These are phyloP conservation scores for Melanotaenia pygmaea DNA, from an alignment of 2,797 vertebrate species.

Conservation along the genomic window DNA sequence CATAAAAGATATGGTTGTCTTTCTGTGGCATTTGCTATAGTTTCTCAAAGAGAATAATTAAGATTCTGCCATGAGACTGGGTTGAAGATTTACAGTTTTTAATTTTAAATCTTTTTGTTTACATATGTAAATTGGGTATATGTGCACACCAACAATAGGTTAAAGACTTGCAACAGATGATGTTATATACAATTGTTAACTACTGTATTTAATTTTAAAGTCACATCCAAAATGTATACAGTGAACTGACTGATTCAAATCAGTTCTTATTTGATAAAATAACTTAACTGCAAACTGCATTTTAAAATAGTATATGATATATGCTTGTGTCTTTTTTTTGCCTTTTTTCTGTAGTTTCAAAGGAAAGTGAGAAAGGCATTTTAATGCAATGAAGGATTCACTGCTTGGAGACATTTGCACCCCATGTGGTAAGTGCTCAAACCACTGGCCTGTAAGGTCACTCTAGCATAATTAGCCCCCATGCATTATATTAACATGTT, in stretches of 20 bases:
- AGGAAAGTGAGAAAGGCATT: background rate
- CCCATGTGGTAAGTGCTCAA: background rate
- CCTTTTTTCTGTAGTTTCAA: no score
- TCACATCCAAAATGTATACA: background rate
- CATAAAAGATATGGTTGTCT: conserved; percentile 21
- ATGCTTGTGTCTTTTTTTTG: no score
- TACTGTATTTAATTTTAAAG: background rate
- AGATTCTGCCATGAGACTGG: background rate
- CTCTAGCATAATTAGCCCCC: no score
- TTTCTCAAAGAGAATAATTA: background rate
- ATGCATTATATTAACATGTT: no score
- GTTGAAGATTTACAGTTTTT: background rate
- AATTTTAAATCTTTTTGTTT: conserved; percentile 15
- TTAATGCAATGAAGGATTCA: background rate
- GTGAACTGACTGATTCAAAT: background rate
- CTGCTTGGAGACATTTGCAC: background rate
- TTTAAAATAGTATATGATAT: no score
- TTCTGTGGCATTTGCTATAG: conserved; percentile 12
- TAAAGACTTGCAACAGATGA: background rate
- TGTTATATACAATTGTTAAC: background rate
- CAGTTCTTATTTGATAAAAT: background rate
- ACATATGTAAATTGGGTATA: conserved; percentile 11
- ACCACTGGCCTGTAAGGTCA: no score
- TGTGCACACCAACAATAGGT: background rate
- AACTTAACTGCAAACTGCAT: background rate